Evolutionary conservation across 2,113 vertebrate genomes (phyloP).

Genomic region (Zapus hudsonius): DNA sequence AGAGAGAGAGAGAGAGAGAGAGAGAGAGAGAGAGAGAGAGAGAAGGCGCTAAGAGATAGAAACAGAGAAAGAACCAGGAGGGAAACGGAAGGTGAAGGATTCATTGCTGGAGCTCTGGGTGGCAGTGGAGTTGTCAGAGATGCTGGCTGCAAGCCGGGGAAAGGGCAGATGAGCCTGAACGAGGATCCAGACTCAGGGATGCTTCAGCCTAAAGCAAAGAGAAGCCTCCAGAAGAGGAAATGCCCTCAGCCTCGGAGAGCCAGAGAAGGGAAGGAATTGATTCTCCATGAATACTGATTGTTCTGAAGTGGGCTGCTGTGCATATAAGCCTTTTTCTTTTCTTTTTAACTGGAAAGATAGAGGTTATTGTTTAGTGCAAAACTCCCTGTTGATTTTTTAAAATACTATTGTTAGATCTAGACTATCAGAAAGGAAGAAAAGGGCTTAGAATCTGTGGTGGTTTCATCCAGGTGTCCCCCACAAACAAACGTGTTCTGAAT

Average conservation of each 20-base stretch:
- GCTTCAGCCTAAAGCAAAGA: conserved; percentile 40
- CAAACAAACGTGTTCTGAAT: no score
- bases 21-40: fast-evolving
- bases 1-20: fast-evolving
- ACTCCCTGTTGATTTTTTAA: not conserved
- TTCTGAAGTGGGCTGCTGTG: not conserved
- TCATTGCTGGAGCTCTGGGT: not conserved
- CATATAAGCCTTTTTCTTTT: not conserved
- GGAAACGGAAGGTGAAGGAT: not conserved
- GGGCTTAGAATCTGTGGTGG: not conserved
- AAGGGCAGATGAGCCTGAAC: not conserved
- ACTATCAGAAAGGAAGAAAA: not conserved
- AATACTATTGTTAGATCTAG: not conserved
- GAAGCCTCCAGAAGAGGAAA: not conserved
- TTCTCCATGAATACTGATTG: not conserved
- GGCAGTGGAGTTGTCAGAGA: not conserved
- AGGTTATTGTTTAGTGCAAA: not conserved
- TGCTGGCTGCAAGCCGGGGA: not conserved
- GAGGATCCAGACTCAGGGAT: not conserved
- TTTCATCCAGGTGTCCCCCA: no score
- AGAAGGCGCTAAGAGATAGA: not conserved
- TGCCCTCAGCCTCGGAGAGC: not conserved
- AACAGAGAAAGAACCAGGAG: not conserved
- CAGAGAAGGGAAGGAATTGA: not conserved
- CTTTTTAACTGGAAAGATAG: conserved; percentile 13